Conservation (phyloP, 2,888 invertebrate species). For the Dicyrtoma fusca region DNA sequence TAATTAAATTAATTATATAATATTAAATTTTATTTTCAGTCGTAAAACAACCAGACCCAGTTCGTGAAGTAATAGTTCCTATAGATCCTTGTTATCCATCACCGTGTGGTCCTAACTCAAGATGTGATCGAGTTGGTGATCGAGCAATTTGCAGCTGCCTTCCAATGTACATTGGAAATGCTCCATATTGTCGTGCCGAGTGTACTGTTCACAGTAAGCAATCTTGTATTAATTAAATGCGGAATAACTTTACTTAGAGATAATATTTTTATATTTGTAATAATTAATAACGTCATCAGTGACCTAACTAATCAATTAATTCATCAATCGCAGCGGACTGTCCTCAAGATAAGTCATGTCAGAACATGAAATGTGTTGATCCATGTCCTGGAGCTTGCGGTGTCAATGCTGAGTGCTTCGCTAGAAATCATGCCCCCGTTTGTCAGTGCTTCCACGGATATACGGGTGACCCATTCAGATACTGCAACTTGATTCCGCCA, state of each 20-base stretch:
- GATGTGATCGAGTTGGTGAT: constrained; percentile 68
- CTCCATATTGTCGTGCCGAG: constrained; percentile 65
- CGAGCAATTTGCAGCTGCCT: constrained; percentile 76
- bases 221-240: no score
- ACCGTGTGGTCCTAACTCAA: constrained; percentile 78
- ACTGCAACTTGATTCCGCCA: constrained; percentile 59
- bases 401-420: constrained; percentile 65
- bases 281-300: no score
- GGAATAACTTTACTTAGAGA: no score
- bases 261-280: no score
- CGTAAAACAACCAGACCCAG: constrained; percentile 51
- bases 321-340: constrained; percentile 49
- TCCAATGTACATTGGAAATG: constrained; percentile 62
- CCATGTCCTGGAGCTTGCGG: constrained; percentile 65
- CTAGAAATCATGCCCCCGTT: constrained; percentile 65
- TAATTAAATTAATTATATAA: background rate
- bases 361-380: constrained; percentile 48
- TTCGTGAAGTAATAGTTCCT: constrained; percentile 64
- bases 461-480: constrained; percentile 64
- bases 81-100: constrained; percentile 75
- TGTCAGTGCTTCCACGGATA: constrained; percentile 66
- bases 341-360: constrained; percentile 50
- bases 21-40: constrained; percentile 8
- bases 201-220: constrained; percentile 67
- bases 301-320: no score